These are phyloP conservation scores for Elymnias hypermnestra DNA, from an alignment of 1,140 invertebrate species.

Conservation along the genomic window DNA sequence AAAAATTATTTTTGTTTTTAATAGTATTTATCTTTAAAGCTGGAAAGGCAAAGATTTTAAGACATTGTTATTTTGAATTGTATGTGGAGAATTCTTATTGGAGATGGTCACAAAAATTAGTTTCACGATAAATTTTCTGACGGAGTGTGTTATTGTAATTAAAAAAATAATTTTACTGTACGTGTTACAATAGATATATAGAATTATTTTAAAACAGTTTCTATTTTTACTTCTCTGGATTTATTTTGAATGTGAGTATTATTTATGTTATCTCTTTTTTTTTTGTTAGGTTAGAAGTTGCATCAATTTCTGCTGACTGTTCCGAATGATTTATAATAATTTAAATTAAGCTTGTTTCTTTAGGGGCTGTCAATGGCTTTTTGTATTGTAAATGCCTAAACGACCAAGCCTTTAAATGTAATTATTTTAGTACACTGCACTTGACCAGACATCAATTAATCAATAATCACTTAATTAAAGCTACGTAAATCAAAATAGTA, in stretches of 20 bases:
- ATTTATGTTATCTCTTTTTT: slow-evolving; percentile 30
- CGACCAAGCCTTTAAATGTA: slow-evolving; percentile 17
- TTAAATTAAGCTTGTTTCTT: slow-evolving; percentile 55
- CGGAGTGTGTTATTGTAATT: slow-evolving; percentile 12
- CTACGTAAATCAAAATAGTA: slow-evolving; percentile 1
- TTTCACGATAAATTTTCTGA: slow-evolving; percentile 10
- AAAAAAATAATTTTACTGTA: slow-evolving; percentile 11
- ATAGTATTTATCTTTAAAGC: no score
- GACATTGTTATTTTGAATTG: no score
- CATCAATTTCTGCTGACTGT: slow-evolving; percentile 67
- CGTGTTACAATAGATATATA: slow-evolving; percentile 3
- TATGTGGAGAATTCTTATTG: slow-evolving; percentile 3
- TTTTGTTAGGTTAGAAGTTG: slow-evolving; percentile 67
- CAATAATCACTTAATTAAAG: slow-evolving; percentile 24
- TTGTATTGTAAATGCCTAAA: slow-evolving; percentile 45
- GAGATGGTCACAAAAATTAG: slow-evolving; percentile 15
- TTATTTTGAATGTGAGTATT: slow-evolving; percentile 48
- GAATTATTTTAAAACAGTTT: slow-evolving; percentile 13
- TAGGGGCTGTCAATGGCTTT: slow-evolving; percentile 67
- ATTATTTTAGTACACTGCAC: slow-evolving; percentile 23
- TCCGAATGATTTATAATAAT: slow-evolving; percentile 51
- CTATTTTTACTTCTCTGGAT: slow-evolving; percentile 24
- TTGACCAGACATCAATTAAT: slow-evolving; percentile 28
- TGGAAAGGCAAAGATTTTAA: no score
- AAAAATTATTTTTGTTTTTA: no score